A percentile compares a stretch with the other conserved stretches of the same genome.
These are phyloP conservation scores for Serranus cabrilla DNA, from an alignment of 2,797 vertebrate genomes.

Conservation along the genomic window DNA sequence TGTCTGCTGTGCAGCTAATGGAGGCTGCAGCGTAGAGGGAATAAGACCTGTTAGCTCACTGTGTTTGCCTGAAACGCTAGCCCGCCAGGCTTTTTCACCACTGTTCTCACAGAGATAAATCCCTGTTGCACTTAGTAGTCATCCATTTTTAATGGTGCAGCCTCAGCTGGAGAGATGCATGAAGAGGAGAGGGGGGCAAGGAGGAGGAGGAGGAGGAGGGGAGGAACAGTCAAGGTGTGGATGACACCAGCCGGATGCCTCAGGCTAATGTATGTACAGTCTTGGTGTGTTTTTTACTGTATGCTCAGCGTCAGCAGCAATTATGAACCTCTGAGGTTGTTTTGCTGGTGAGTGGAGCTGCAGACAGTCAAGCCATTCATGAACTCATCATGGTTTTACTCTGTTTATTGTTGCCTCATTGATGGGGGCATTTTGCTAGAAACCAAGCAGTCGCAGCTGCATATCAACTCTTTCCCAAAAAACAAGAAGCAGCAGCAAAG, in stretches of 20 bases:
- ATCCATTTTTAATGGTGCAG: slow-evolving; percentile 88
- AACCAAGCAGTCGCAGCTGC: slow-evolving; percentile 58
- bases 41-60: slow-evolving; percentile 74
- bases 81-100: slow-evolving; percentile 77
- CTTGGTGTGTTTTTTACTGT: slow-evolving; percentile 46
- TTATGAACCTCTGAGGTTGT: slow-evolving; percentile 39
- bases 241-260: slow-evolving; percentile 62
- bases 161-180: slow-evolving; percentile 81
- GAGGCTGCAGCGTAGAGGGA: slow-evolving; percentile 67
- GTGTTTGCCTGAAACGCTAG: slow-evolving; percentile 77
- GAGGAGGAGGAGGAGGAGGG: slow-evolving; percentile 10
- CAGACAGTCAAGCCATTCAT: slow-evolving; percentile 59
- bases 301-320: slow-evolving; percentile 57
- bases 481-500: slow-evolving; percentile 51
- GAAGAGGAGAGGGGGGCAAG: slow-evolving; percentile 42
- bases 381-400: slow-evolving; percentile 31
- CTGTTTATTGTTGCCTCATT: slow-evolving; percentile 47
- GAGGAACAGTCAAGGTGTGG: slow-evolving; percentile 56
- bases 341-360: slow-evolving; percentile 17
- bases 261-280: slow-evolving; percentile 52
- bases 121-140: slow-evolving; percentile 88
- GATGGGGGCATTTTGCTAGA: slow-evolving; percentile 36
- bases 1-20: slow-evolving; percentile 81
- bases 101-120: slow-evolving; percentile 83
- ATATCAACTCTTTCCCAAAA: slow-evolving; percentile 31